Base-by-base conservation (phyloP, 2,113 vertebrate genomes). In the Cyanoderma ruficeps region DNA sequence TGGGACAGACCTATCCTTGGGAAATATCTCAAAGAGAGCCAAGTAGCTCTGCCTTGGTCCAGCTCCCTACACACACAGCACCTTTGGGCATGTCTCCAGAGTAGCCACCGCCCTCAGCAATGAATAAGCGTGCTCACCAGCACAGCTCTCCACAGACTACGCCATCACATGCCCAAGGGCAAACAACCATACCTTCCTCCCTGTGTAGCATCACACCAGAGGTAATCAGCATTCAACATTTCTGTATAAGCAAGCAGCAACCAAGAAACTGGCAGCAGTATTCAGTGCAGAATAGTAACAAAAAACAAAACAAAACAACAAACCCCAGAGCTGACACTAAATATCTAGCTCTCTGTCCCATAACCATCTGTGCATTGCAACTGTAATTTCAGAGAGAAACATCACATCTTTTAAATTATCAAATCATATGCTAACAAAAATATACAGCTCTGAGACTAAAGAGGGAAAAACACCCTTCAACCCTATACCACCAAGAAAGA, bases 141-240 rank as follows among this genome's bases (percentile, higher is more conserved):
- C 83, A 52, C 0, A 0, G 60, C 41, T 49, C 44, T 52, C 57
- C 39, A 33, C 0, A 0, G 46, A 61, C 49, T 46, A 23, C 8
- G 31, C 9, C 31, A 42, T 18, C 44, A 72, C 28, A 19, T 44
- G 27, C n/a, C 16, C 44, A 71, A 16, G 4, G 39, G 49, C 3
- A 1, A 84, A 27, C 1, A 2, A 49, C 10, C 22, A 3, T 6
- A 67, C 56, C 35, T 74, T 69, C 50, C 37, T 46, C 59, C 19
- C 39, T 7, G 3, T 8, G 27, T 2, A 50, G 15, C 13, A 33
- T 10, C 47, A 39, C 52, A 78, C 6, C 33, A 70, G 6, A 39
- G 14, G 12, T 27, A 75, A 13, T 49, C 65, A 41, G 52, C 33
- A 64, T 39, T 20, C 37, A 77, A 16, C 5, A 8, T 37, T 52